phyloP scores from a whole-genome alignment of 2,113 vertebrate genomes.

The Oryzias javanicus region DNA sequence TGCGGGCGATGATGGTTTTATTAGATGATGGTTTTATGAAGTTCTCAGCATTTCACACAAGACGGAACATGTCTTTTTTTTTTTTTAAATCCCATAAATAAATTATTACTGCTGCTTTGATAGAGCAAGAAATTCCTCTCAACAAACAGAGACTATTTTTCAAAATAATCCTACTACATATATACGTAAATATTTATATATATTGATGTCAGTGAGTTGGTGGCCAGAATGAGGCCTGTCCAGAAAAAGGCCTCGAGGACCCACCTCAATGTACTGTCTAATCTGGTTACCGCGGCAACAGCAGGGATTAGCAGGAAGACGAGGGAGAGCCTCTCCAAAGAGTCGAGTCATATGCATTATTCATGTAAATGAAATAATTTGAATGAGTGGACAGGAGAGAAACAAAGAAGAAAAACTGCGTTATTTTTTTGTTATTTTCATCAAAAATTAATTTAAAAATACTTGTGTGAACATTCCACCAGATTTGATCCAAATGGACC shows the following conservation, averaged over 20 bases:
- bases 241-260: slow-evolving; percentile 55
- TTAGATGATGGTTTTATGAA: slow-evolving; percentile 37
- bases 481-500: too few relatives aligned
- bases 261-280: slow-evolving; percentile 62
- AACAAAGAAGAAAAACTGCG: too few relatives aligned
- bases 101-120: slow-evolving; percentile 30
- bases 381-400: slow-evolving; percentile 27
- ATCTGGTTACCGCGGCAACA: slow-evolving; percentile 72
- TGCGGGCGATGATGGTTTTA: slow-evolving; percentile 31
- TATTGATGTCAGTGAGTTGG: too few relatives aligned
- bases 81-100: slow-evolving; percentile 33
- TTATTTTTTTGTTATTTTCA: too few relatives aligned
- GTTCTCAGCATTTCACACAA: slow-evolving; percentile 45
- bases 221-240: slow-evolving; percentile 47
- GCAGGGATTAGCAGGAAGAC: slow-evolving; percentile 65
- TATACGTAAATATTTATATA: too few relatives aligned
- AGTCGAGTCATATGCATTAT: slow-evolving; percentile 74
- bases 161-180: too few relatives aligned
- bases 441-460: too few relatives aligned
- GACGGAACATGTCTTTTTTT: slow-evolving; percentile 35
- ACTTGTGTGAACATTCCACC: too few relatives aligned
- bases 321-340: slow-evolving; percentile 65
- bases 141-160: slow-evolving; percentile 1
- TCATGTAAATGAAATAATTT: slow-evolving; percentile 64
- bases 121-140: slow-evolving; percentile 7